Conservation (phyloP, 1,140 invertebrate genomes). For the Heliconius himera region DNA sequence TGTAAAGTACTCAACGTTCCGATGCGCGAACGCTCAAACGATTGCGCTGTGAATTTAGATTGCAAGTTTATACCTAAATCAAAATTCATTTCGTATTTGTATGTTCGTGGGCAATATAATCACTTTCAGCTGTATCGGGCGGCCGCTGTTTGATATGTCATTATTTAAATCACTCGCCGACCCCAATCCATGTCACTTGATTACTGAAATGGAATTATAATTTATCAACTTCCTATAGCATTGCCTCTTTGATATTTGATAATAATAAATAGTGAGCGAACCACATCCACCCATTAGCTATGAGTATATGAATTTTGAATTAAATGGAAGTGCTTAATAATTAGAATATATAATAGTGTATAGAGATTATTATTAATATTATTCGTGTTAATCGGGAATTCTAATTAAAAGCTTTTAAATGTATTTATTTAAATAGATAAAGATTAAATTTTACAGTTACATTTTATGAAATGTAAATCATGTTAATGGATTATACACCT, state of each 20-base stretch:
- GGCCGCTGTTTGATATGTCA: slow-evolving; percentile 15
- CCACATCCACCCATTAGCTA: neutral
- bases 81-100: slow-evolving; percentile 38
- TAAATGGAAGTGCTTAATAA: neutral
- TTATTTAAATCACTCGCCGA: slow-evolving; percentile 21
- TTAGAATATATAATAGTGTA: neutral
- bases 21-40: slow-evolving; percentile 20
- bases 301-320: slow-evolving; percentile 1
- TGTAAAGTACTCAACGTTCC: neutral
- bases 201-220: slow-evolving; percentile 30
- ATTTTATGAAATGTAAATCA: too few species aligned
- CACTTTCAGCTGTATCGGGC: slow-evolving; percentile 21
- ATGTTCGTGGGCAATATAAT: slow-evolving; percentile 29
- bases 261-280: neutral
- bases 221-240: slow-evolving; percentile 12
- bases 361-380: slow-evolving; percentile 3
- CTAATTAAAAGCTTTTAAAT: neutral
- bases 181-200: slow-evolving; percentile 20
- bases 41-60: slow-evolving; percentile 35
- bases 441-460: too few species aligned
- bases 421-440: too few species aligned
- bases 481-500: too few species aligned
- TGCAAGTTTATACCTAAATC: slow-evolving; percentile 38
- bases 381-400: neutral
- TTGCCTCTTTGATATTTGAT: neutral